phyloP scores from a whole-genome alignment of 2,888 invertebrate species.

The Patella depressa region DNA sequence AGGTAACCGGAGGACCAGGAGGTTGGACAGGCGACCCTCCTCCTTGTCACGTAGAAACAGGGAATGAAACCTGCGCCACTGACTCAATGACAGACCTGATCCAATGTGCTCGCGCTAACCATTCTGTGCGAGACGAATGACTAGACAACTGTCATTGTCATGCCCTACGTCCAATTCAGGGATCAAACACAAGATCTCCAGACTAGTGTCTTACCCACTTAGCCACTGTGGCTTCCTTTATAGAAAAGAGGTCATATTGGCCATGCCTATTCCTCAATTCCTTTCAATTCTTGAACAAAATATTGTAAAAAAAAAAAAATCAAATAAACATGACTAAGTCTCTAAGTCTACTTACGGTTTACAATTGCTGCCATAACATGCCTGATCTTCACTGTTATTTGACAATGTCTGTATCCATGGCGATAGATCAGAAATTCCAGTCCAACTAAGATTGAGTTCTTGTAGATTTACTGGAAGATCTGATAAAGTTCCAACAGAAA shows the following conservation, averaged over 20 bases:
- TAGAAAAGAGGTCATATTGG: background rate
- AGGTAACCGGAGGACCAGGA: too few relatives aligned
- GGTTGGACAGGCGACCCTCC: too few relatives aligned
- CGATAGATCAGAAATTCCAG: conserved; percentile 79
- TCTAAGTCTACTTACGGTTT: conserved; percentile 4
- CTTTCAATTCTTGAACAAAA: background rate
- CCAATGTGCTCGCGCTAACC: too few relatives aligned
- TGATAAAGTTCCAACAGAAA: conserved; percentile 85
- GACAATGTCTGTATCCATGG: conserved; percentile 72
- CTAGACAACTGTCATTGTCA: too few relatives aligned
- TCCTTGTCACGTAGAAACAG: too few relatives aligned
- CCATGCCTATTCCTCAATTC: background rate
- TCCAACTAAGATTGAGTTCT: conserved; percentile 86
- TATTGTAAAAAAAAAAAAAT: background rate
- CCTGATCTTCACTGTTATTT: conserved; percentile 26
- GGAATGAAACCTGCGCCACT: too few relatives aligned
- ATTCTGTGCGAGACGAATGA: background rate
- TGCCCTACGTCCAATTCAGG: too few relatives aligned
- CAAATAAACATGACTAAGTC: background rate
- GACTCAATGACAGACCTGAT: too few relatives aligned
- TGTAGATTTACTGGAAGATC: conserved; percentile 90
- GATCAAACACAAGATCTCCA: too few relatives aligned
- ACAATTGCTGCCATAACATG: conserved; percentile 26
- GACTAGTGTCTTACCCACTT: too few relatives aligned
- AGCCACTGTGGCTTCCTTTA: background rate